Evolutionary conservation across 2,113 vertebrate genomes (phyloP).

Genomic region (Puntigrus tetrazona): DNA sequence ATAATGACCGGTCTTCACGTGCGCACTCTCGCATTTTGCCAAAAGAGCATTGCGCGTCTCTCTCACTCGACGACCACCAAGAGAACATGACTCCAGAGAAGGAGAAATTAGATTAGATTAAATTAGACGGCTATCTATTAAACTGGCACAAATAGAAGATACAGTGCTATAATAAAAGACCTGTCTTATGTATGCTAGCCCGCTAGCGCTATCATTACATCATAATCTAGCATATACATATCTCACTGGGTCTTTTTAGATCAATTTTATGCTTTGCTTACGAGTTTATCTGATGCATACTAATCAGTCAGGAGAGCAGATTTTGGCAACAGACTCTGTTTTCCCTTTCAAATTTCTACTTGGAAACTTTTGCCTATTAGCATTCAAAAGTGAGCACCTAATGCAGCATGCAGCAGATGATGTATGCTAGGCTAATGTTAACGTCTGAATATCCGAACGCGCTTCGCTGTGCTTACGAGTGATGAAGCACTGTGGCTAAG

Average conservation of each 20-base stretch:
- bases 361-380: background rate
- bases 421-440: conserved; percentile 13
- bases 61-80: background rate
- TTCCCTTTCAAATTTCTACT: conserved; percentile 20
- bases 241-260: background rate
- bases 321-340: conserved; percentile 6
- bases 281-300: background rate
- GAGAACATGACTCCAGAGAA: background rate
- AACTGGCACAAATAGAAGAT: conserved; percentile 2
- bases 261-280: background rate
- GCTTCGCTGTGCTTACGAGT: background rate
- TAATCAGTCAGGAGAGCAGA: background rate
- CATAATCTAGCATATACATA: background rate
- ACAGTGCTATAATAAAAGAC: background rate
- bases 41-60: background rate
- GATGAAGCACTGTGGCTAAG: conserved; percentile 12
- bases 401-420: conserved; percentile 4
- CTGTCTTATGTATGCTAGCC: background rate
- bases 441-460: background rate
- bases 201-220: background rate
- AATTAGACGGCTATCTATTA: conserved; percentile 12
- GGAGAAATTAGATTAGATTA: conserved; percentile 17
- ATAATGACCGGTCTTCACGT: background rate
- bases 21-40: background rate
- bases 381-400: conserved; percentile 6